Evolutionary conservation across 1,140 invertebrate genomes (phyloP), one percentile per base, ranked within the genome.

Genomic region (Aphis gossypii): DNA sequence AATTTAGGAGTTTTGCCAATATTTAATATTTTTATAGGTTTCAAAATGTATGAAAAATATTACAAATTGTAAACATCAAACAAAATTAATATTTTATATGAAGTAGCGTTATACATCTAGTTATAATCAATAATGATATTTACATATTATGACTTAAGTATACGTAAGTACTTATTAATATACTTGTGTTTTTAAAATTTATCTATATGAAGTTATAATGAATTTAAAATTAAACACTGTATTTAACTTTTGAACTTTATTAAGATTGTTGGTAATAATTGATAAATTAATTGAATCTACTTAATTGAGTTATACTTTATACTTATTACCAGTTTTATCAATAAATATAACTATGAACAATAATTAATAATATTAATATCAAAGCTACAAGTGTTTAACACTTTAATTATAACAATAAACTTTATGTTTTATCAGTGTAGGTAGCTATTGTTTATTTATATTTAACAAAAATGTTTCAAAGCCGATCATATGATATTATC

Each of bases 11-110:
- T 46, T n/a, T 48, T 48, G 46, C 86, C 86, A 88, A 88, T 35
- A 48, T 88, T 14, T 48, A 88, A 46, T 46, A 88, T 88, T 88
- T 88, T 88, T 48, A 88, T 88, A 6, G 44, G 35, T 38, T 83
- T 83, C 18, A 83, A 83, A 38, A 83, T 83, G 76, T 21, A 38
- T 8, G 18, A 82, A 82, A 82, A 82, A 38, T 82, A 82, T 38
- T 68, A 82, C 18, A 76, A 82, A 35, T 82, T 82, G 35, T 82
- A 38, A n/a, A 83, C 76, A 83, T 83, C 9, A 9, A 83, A 38
- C n/a, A 83, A 83, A 83, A 83, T 76, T n/a, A 76, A 83, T 83
- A 23, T 21, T 83, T 38, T 38, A 83, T 18, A 83, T 38, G 35
- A 83, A 83, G 21, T 82, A 83, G 35, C 2, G 23, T 38, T 83